Evolutionary conservation across 2,888 invertebrate species (phyloP).

Genomic region (Sinodicranocentrus sp.): DNA sequence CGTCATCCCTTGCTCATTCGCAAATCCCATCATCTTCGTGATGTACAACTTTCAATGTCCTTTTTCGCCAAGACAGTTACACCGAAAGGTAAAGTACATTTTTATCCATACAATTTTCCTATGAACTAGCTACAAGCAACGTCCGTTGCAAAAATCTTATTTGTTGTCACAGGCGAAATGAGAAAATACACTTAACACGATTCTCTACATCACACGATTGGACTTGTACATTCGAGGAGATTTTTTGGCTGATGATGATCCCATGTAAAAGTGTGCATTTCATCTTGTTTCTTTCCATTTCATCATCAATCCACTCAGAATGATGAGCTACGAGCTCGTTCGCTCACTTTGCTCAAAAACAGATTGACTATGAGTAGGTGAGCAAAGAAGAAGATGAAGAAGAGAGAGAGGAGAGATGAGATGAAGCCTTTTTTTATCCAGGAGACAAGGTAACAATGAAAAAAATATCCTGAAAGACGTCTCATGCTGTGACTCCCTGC

Average conservation of each 20-base stretch:
- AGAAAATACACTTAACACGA: not conserved
- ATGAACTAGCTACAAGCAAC: not conserved
- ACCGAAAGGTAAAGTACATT: too few species aligned
- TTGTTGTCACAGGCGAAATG: slow-evolving; percentile 26
- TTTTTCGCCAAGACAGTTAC: too few species aligned
- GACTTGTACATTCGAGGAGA: not conserved
- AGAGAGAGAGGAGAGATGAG: slow-evolving; percentile 61
- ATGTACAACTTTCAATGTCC: slow-evolving; percentile 15
- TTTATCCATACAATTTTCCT: too few species aligned
- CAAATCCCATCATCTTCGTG: slow-evolving; percentile 35
- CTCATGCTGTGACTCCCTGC: slow-evolving; percentile 77
- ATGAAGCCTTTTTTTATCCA: slow-evolving; percentile 76
- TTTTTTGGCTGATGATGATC: slow-evolving; percentile 8
- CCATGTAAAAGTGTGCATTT: not conserved
- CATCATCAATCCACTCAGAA: slow-evolving; percentile 63
- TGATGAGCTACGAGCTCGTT: slow-evolving; percentile 61
- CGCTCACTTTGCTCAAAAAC: slow-evolving; percentile 37
- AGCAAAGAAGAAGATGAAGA: slow-evolving; percentile 40
- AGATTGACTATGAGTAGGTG: slow-evolving; percentile 71
- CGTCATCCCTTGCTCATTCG: slow-evolving; percentile 37
- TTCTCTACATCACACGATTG: not conserved
- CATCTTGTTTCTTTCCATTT: slow-evolving; percentile 54
- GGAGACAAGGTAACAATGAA: slow-evolving; percentile 77
- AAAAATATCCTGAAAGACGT: slow-evolving; percentile 76
- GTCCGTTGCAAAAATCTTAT: slow-evolving; percentile 14